Base-by-base conservation (phyloP, 2,797 vertebrate genomes). In the Myiothlypis coronata region DNA sequence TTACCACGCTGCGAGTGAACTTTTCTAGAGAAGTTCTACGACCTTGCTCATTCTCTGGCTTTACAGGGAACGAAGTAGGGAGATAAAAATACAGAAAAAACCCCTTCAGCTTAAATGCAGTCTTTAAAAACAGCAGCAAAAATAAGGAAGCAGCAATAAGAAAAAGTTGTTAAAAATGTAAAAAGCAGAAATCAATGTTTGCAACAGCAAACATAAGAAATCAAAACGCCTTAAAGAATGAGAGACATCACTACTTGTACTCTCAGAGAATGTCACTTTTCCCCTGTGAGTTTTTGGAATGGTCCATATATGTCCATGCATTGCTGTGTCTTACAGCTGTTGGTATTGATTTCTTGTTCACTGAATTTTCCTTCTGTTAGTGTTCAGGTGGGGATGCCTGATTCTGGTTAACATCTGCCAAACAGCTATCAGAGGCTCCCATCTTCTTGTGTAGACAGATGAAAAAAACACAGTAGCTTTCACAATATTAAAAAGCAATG, bases 21-120 rank as follows among this genome's bases (percentile, higher is more conserved):
- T 99, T 99, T 99, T 99, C 99, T 99, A 99, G 97, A 98, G 99
- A 99, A 97, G 99, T 99, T 98, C 99, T 99, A 98, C 99, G 99
- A 98, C 98, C 99, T 98, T 99, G 99, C 96, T 99, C 99, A 98
- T 98, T 99, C 98, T 99, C 99, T 98, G 98, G 98, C 99, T 99
- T 99, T 96, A 98, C 74, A 94, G 92, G 83, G 92, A 95, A 97
- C 96, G 82, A 96, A 94, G 92, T 83, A 94, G 82, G 96, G 95
- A 96, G 92, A 97, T 97, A 98, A 97, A 97, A 97, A 97, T 97
- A 98, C 95, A 98, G 96, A 94, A 96, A 97, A 97, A 96, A 94
- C 57, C 63, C 92, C 97, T 98, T 98, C 97, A 98, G 97, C 97
- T 97, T 97, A 97, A 90, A 97, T 44, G 43, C 94, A 97, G 94